Base-by-base conservation (phyloP, 1,140 invertebrate genomes). In the Formica exsecta region DNA sequence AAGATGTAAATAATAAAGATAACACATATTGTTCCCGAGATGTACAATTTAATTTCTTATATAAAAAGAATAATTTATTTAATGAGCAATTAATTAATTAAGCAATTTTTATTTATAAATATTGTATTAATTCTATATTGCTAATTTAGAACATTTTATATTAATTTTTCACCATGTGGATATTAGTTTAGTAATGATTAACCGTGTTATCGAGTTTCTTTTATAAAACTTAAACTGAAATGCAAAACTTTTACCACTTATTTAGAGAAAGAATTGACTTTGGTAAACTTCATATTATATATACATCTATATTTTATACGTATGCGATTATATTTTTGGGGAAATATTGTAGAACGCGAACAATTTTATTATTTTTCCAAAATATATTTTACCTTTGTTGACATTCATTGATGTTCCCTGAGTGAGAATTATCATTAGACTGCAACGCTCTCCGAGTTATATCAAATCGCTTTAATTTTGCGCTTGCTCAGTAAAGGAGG, bases 401-500 rank as follows among this genome's bases (percentile, higher is more conserved):
- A 38, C 22, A 48, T 22, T 36, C 62, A 79, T 79, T 29, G 59
- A 11, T 62, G 74, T 68, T 79, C 19, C 19, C 76, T 32, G 7
- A 68, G 2, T 13, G 4, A 36, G 38, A 79, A 68, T 68, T 68
- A 68, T 54, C 29, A 41, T 68, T 54, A 38, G 22, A 79, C 76
- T 68, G 76, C 25, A 3, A 19, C 1, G 76, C 8, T 68, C n/a
- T n/a, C 36, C 6, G 8, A 48, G 41, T 54, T 62, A 41, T 62
- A 44, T 1, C n/a, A 51, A 68, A 32, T 16, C 8, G 9, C n/a
- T 2, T 2, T 38, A 44, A 79, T 68, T 65, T 51, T 38, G 76
- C 62, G 76, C 76, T 68, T 79, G 76, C 76, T 38, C 62, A 68
- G 62, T 79, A 19, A 25, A 48, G 25, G 1, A 29, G 25, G 29